Conservation (phyloP, 2,888 invertebrate genomes). For the Cerceris rybyensis region DNA sequence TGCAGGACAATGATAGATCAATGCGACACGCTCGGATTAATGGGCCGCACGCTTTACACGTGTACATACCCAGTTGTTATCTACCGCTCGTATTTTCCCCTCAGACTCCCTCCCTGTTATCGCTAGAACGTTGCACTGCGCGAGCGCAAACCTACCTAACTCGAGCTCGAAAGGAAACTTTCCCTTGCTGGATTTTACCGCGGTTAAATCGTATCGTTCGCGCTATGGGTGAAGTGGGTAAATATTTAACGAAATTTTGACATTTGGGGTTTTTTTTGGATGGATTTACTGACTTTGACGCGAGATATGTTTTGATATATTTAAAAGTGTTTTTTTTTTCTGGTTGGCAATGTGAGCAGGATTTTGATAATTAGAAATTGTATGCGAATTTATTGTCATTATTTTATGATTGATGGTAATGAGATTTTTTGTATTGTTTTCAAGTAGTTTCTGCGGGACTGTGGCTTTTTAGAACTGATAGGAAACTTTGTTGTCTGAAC, state of each 20-base stretch:
- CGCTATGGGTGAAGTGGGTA: background rate
- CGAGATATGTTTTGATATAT: too few relatives aligned
- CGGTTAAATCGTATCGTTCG: background rate
- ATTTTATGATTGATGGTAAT: too few relatives aligned
- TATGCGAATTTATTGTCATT: too few relatives aligned
- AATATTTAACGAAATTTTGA: background rate
- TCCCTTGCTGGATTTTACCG: background rate
- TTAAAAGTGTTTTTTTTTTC: too few relatives aligned
- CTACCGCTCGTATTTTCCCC: constrained; percentile 75
- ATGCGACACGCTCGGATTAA: constrained; percentile 81
- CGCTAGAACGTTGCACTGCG: constrained; percentile 33
- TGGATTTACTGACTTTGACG: too few relatives aligned
- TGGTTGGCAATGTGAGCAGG: too few relatives aligned
- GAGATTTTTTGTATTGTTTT: too few relatives aligned
- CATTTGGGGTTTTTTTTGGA: too few relatives aligned
- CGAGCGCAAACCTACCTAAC: background rate
- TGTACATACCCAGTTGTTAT: constrained; percentile 70
- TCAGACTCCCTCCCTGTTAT: constrained; percentile 71
- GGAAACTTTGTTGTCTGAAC: too few relatives aligned
- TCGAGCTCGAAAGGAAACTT: background rate
- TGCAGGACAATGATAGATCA: constrained; percentile 80
- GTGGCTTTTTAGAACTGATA: too few relatives aligned
- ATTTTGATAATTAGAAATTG: too few relatives aligned
- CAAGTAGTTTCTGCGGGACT: too few relatives aligned
- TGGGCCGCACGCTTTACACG: constrained; percentile 74